Evolutionary conservation across 2,888 invertebrate species (phyloP), one percentile per base, ranked within the genome.

Genomic region (Patella depressa): DNA sequence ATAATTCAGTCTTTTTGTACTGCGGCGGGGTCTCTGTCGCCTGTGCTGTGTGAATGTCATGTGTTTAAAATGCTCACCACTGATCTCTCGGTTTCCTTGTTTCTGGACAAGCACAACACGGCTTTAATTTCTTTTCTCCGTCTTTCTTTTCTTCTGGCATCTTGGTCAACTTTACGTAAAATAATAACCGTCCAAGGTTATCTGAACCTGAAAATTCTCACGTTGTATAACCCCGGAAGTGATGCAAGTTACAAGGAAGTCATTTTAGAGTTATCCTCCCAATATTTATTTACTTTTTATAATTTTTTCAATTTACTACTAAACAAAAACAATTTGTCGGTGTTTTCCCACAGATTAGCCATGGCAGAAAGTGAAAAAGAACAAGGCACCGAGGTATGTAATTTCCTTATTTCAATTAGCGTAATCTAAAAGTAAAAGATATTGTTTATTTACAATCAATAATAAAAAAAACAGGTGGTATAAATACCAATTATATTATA

Each of bases 81-180:
- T 95, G 94, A 93, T 98, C 98, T 88, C 98, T 93, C 55, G 93
- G 95, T 92, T 94, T 94, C 92, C 97, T 98, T 0, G 98, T 98
- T 93, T 98, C 98, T 0, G 98, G 98, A 92, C 98, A 98, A 4
- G 98, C 98, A 93, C 98, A 98, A 89, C 98, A 98, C 4, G 98
- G 96, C 91, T 98, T 98, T 81, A 97, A 93, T 90, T 97, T 96
- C 80, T 85, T 84, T 72, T 88, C 83, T 24, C 77, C 78, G 53
- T 73, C 54, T 57, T 75, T 53, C 65, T 76, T 79, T 71, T 79
- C 76, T 54, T 78, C 76, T 54, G 79, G 77, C 79, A 79, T 79
- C 71, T 45, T 79, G 15, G 71, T 29, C 9, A 45, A 45, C 45
- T 45, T 45, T 45, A 45, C 45, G 9, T 45, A 45, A 45, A 45